These are phyloP conservation scores for Tetrao urogallus DNA, from an alignment of 2,113 vertebrate species.

Conservation along the genomic window DNA sequence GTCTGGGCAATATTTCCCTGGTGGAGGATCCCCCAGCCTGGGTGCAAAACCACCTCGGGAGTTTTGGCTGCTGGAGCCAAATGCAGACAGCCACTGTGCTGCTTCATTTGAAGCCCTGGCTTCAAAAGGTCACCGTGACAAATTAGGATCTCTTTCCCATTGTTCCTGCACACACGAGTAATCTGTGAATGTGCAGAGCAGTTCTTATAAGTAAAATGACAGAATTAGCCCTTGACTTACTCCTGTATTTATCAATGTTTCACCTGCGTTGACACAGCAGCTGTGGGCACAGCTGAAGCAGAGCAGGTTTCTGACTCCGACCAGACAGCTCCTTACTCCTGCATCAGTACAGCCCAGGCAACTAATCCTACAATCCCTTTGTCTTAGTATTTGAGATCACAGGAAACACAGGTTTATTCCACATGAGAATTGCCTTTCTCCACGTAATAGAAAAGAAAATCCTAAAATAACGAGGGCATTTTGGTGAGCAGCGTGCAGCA, in stretches of 20 bases:
- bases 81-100: fast-evolving
- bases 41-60: background rate
- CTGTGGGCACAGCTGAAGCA: background rate
- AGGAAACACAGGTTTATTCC: slow-evolving; percentile 22
- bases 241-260: background rate
- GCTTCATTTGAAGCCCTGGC: background rate
- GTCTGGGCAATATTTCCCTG: background rate
- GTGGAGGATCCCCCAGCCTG: background rate
- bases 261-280: background rate
- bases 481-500: background rate
- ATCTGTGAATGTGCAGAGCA: background rate
- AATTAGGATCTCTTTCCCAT: background rate
- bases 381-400: background rate
- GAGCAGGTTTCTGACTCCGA: fast-evolving
- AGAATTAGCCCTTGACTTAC: background rate
- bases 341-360: background rate
- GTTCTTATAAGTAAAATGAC: background rate
- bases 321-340: background rate
- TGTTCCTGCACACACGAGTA: slow-evolving; percentile 21
- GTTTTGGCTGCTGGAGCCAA: background rate
- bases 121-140: slow-evolving; percentile 35
- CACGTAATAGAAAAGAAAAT: background rate
- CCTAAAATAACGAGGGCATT: slow-evolving; percentile 3
- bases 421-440: background rate
- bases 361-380: slow-evolving; percentile 32